phyloP scores from a whole-genome alignment of 2,113 vertebrate species.

The Aramus guarauna region DNA sequence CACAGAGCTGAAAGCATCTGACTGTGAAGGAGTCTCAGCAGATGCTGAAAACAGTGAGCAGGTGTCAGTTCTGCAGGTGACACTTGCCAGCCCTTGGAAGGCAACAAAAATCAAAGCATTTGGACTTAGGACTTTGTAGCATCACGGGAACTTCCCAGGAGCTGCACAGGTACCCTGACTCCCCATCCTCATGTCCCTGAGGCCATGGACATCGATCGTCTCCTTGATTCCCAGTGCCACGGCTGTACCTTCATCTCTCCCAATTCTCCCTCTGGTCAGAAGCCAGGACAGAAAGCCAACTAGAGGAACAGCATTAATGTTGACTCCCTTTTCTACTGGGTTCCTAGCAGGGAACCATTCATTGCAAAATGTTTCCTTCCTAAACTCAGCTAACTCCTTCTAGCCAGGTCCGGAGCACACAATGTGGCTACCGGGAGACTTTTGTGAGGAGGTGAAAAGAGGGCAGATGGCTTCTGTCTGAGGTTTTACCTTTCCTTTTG shows the following conservation, averaged over 20 bases:
- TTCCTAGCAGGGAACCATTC: neutral
- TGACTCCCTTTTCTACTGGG: neutral
- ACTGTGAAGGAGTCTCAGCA: neutral
- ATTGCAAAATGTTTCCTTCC: neutral
- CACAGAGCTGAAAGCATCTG: neutral
- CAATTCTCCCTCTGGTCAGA: neutral
- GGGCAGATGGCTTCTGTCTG: neutral
- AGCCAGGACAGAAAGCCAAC: neutral
- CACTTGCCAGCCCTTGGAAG: neutral
- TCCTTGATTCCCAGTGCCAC: neutral
- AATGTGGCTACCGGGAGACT: neutral
- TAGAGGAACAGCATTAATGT: neutral
- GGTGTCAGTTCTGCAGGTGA: neutral
- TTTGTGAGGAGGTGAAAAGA: neutral
- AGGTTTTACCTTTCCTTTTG: neutral
- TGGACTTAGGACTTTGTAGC: neutral
- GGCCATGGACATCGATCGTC: neutral
- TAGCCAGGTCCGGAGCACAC: neutral
- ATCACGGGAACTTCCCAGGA: neutral
- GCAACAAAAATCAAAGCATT: neutral
- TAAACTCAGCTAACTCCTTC: neutral
- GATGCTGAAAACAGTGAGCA: neutral
- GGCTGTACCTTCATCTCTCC: neutral
- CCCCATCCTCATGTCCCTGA: neutral
- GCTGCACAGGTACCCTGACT: neutral